phyloP scores from a whole-genome alignment of 2,888 invertebrate genomes.

The Tricholauxania praeusta region DNA sequence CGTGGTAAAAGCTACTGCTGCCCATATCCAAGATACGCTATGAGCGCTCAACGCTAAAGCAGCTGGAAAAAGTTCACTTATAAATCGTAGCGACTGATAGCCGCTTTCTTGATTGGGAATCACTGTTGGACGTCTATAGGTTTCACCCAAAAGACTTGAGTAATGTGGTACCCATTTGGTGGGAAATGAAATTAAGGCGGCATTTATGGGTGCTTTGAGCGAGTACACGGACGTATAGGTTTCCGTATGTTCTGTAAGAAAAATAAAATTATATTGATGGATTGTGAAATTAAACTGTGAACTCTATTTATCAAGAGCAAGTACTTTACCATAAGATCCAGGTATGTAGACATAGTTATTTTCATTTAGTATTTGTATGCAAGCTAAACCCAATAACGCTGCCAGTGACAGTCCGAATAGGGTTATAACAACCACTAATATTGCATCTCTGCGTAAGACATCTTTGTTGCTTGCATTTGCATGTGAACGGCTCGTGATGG shows the following conservation, averaged over 20 bases:
- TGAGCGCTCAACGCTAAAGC: conserved; percentile 81
- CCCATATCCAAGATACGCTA: conserved; percentile 88
- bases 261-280: neutral
- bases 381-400: conserved; percentile 85
- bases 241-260: conserved; percentile 76
- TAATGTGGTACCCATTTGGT: conserved; percentile 64
- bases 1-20: conserved; percentile 86
- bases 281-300: neutral
- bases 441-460: conserved; percentile 72
- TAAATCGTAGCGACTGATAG: conserved; percentile 85
- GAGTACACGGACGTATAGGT: conserved; percentile 79
- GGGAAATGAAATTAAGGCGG: conserved; percentile 71
- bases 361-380: conserved; percentile 81
- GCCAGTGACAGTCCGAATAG: conserved; percentile 80
- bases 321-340: conserved; percentile 84
- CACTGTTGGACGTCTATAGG: conserved; percentile 57
- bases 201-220: conserved; percentile 73
- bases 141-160: conserved; percentile 65
- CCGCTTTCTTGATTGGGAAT: conserved; percentile 73
- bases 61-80: conserved; percentile 92
- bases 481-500: conserved; percentile 62
- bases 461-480: conserved; percentile 54
- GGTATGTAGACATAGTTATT: conserved; percentile 82
- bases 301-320: too few species aligned
- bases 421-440: conserved; percentile 78